Evolutionary conservation across 2,797 vertebrate genomes (phyloP).

Genomic region (Alouatta caraya): DNA sequence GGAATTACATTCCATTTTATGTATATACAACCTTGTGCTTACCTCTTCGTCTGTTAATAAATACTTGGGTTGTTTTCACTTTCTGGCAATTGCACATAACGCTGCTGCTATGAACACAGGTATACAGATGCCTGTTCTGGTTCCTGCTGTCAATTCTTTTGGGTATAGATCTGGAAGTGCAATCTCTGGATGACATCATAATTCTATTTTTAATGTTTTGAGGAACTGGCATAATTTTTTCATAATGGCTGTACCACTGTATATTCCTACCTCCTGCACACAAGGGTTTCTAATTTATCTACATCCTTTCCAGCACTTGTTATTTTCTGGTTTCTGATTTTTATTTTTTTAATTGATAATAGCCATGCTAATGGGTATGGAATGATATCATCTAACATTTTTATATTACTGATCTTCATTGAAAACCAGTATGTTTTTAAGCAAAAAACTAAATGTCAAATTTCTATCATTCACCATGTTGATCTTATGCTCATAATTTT

Average conservation of each 20-base stretch:
- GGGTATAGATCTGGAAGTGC: neutral
- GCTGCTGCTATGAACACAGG: neutral
- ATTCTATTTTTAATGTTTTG: neutral
- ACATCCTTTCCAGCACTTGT: neutral
- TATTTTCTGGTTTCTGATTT: neutral
- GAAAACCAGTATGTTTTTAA: neutral
- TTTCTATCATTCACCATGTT: neutral
- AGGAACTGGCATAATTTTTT: neutral
- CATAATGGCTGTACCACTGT: neutral
- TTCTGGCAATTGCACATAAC: neutral
- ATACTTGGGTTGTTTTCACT: neutral
- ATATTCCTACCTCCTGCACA: neutral
- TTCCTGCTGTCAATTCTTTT: neutral
- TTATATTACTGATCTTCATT: neutral
- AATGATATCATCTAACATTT: neutral
- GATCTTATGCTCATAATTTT: neutral
- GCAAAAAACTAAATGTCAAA: neutral
- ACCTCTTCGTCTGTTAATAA: neutral
- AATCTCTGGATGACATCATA: neutral
- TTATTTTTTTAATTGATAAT: neutral
- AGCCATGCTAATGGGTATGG: neutral
- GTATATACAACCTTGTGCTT: neutral
- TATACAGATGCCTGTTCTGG: neutral
- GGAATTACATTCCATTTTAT: neutral
- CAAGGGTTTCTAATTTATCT: neutral